A percentile compares a stretch with the other conserved stretches of the same genome.
Evolutionary conservation across 2,113 vertebrate species (phyloP).

Genomic region (Sialia sialis): DNA sequence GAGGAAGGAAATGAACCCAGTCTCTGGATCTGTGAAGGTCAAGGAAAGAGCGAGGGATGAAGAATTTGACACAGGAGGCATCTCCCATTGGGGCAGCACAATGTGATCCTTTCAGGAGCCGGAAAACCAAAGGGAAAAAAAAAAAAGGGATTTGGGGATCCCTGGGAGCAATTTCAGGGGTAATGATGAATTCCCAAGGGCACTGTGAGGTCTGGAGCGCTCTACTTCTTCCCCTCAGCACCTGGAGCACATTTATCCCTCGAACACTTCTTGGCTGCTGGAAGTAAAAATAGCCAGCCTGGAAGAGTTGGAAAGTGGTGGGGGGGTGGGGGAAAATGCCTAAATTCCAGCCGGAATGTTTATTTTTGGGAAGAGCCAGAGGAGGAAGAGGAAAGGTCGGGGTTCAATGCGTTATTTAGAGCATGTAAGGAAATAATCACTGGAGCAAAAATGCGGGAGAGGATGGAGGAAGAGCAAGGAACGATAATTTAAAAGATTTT

Average conservation of each 20-base stretch:
- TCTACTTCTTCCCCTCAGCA: neutral
- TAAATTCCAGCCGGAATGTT: neutral
- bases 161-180: neutral
- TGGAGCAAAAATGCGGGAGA: constrained; percentile 23
- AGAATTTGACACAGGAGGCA: neutral
- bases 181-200: neutral
- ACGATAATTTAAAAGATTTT: neutral
- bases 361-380: neutral
- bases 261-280: neutral
- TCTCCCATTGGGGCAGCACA: neutral
- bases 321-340: accelerated
- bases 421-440: constrained; percentile 64
- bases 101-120: neutral
- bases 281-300: constrained; percentile 15
- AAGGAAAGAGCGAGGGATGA: neutral
- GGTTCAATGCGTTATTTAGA: constrained; percentile 53
- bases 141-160: neutral
- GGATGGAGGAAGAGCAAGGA: neutral
- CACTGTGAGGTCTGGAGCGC: neutral
- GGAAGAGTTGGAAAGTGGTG: neutral
- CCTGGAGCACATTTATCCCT: neutral
- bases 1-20: neutral
- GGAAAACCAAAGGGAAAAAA: neutral
- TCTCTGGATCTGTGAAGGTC: neutral
- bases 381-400: constrained; percentile 11